These are phyloP conservation scores for Drosophila recens DNA, from an alignment of 2,888 invertebrate genomes.

Conservation along the genomic window DNA sequence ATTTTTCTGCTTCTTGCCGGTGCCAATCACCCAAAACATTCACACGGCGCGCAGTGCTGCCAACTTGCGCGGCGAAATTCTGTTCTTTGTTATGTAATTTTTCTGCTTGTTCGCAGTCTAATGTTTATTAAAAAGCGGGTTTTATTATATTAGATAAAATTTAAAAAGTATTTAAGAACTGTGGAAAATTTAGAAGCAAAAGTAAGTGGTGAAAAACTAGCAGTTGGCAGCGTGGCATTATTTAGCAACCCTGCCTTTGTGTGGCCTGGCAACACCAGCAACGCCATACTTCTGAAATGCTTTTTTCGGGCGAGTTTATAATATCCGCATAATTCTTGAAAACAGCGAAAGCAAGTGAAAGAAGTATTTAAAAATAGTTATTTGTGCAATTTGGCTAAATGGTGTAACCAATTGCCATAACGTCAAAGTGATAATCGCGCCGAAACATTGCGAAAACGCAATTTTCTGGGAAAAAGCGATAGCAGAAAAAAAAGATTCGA, in stretches of 20 bases:
- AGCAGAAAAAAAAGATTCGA: conserved; percentile 56
- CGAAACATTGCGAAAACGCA: conserved; percentile 23
- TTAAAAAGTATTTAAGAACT: not conserved
- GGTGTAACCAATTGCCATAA: conserved; percentile 31
- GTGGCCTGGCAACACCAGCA: conserved; percentile 64
- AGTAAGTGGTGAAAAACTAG: conserved; percentile 15
- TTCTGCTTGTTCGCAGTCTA: not conserved
- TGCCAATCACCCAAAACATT: conserved; percentile 30
- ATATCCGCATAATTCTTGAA: conserved; percentile 53
- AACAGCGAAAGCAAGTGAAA: conserved; percentile 40
- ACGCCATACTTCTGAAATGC: conserved; percentile 75
- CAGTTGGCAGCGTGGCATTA: conserved; percentile 61
- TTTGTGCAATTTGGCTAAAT: conserved; percentile 29
- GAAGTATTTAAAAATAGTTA: conserved; percentile 28
- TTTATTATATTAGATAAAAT: not conserved
- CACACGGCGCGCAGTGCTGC: conserved; percentile 37
- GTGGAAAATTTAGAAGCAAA: not conserved
- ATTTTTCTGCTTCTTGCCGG: conserved; percentile 59
- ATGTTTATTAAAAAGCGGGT: not conserved
- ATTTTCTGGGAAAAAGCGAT: conserved; percentile 63
- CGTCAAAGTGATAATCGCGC: conserved; percentile 35
- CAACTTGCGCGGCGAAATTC: conserved; percentile 20
- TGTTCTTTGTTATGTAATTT: conserved; percentile 52
- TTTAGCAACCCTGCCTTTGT: conserved; percentile 61
- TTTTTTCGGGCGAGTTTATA: conserved; percentile 67